These are phyloP conservation scores for Cylloceria caligata DNA, from an alignment of 2,888 invertebrate species.

Conservation along the genomic window DNA sequence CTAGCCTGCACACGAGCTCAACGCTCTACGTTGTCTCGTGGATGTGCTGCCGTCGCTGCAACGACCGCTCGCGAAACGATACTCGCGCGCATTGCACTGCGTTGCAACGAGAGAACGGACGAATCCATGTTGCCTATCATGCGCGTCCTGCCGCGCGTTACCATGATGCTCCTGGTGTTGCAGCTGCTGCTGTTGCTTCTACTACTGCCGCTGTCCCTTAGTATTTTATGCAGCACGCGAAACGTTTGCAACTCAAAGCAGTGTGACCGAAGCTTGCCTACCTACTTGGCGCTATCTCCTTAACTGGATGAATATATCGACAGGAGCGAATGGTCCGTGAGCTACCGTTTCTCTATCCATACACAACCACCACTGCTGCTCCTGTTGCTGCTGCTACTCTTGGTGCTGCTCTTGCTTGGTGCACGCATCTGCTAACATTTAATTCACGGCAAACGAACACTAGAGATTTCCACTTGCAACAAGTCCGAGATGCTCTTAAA, in stretches of 20 bases:
- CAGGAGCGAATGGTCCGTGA: neutral
- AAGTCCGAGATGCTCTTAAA: conserved; percentile 43
- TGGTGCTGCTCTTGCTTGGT: too few relatives aligned
- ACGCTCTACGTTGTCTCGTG: conserved; percentile 58
- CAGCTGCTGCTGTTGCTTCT: too few relatives aligned
- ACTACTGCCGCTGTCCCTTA: conserved; percentile 10
- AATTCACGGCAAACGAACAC: conserved; percentile 37
- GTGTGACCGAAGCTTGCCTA: conserved; percentile 54
- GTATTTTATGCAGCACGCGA: conserved; percentile 19
- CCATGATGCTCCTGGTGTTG: neutral
- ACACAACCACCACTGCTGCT: neutral
- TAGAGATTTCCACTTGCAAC: conserved; percentile 69
- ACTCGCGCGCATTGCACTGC: conserved; percentile 5
- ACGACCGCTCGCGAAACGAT: conserved; percentile 7
- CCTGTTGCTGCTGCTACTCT: too few relatives aligned
- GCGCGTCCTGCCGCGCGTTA: neutral
- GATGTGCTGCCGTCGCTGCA: conserved; percentile 15
- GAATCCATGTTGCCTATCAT: conserved; percentile 20
- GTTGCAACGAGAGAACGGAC: conserved; percentile 32
- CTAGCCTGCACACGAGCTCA: conserved; percentile 78
- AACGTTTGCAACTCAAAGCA: conserved; percentile 27
- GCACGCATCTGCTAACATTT: conserved; percentile 5
- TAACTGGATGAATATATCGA: conserved; percentile 72
- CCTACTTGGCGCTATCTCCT: conserved; percentile 77
- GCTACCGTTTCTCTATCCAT: conserved; percentile 21